phyloP scores from a whole-genome alignment of 2,113 vertebrate genomes.

The Serilophus lunatus region DNA sequence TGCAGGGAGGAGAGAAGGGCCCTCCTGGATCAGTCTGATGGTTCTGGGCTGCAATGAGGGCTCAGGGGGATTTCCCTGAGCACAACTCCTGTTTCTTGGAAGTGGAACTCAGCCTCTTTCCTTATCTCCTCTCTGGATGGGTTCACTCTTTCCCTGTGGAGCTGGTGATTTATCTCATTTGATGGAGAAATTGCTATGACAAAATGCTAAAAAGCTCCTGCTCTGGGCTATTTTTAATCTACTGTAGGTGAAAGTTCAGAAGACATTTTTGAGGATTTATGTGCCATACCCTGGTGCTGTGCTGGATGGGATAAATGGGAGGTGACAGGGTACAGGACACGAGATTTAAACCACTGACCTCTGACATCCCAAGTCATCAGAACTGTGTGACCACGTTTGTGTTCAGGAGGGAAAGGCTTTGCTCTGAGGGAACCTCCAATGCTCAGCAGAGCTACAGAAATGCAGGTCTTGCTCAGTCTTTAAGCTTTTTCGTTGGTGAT shows the following conservation, averaged over 20 bases:
- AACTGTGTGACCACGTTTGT: neutral
- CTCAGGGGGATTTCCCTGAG: slow-evolving; percentile 33
- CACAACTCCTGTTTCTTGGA: neutral
- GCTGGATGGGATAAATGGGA: slow-evolving; percentile 30
- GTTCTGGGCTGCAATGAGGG: neutral
- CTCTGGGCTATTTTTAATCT: slow-evolving; percentile 60
- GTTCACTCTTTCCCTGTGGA: neutral
- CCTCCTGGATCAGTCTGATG: neutral
- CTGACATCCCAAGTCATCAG: neutral
- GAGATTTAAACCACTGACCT: slow-evolving; percentile 38
- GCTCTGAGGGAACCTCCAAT: neutral
- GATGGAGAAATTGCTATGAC: slow-evolving; percentile 44
- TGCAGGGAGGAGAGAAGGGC: neutral
- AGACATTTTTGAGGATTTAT: slow-evolving; percentile 48
- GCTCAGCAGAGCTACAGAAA: neutral
- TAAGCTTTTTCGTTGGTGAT: neutral
- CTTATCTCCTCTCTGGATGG: neutral
- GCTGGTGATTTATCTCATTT: slow-evolving; percentile 2
- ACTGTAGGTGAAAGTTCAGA: slow-evolving; percentile 59
- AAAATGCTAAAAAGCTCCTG: slow-evolving; percentile 49
- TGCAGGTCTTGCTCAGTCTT: neutral
- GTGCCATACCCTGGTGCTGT: neutral
- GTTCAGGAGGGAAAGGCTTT: slow-evolving; percentile 4
- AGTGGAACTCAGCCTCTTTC: neutral
- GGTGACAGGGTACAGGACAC: neutral